Conservation (phyloP, 2,113 vertebrate genomes). For the Gymnarchus niloticus region DNA sequence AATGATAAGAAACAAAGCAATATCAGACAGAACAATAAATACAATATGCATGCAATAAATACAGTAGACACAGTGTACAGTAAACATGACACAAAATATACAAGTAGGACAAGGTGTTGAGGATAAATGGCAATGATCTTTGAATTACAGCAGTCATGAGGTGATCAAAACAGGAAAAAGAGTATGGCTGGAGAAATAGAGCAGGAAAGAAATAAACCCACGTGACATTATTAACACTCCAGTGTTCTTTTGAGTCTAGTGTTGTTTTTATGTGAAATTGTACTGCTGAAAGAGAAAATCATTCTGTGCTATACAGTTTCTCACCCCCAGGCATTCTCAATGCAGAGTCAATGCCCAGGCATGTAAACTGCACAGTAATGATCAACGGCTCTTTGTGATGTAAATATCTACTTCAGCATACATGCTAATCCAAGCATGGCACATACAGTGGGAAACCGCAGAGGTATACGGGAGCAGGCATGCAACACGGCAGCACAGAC, state of each 20-base stretch:
- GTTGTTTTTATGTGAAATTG: background rate
- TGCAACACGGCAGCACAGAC: background rate
- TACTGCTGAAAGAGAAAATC: too few relatives aligned
- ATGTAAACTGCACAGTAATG: background rate
- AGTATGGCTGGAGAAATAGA: background rate
- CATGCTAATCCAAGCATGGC: background rate
- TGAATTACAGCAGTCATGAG: too few relatives aligned
- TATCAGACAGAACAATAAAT: too few relatives aligned
- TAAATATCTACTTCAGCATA: background rate
- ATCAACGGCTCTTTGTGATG: background rate
- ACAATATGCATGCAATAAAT: too few relatives aligned
- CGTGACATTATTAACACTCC: background rate
- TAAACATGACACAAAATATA: too few relatives aligned
- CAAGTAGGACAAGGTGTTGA: too few relatives aligned
- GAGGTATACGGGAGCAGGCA: background rate
- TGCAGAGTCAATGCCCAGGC: background rate
- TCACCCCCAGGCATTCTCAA: background rate
- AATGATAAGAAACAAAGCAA: too few relatives aligned
- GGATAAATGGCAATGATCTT: too few relatives aligned
- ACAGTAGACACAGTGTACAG: too few relatives aligned
- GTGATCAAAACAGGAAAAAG: background rate
- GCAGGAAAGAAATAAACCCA: background rate
- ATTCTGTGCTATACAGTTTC: background rate
- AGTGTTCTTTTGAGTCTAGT: background rate
- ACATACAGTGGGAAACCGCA: background rate